Evolutionary conservation across 37 sponge, comb jelly and placozoan species (phyloP), one percentile per base, ranked within the genome.

Genomic region (Cliona cf. orientalis): DNA sequence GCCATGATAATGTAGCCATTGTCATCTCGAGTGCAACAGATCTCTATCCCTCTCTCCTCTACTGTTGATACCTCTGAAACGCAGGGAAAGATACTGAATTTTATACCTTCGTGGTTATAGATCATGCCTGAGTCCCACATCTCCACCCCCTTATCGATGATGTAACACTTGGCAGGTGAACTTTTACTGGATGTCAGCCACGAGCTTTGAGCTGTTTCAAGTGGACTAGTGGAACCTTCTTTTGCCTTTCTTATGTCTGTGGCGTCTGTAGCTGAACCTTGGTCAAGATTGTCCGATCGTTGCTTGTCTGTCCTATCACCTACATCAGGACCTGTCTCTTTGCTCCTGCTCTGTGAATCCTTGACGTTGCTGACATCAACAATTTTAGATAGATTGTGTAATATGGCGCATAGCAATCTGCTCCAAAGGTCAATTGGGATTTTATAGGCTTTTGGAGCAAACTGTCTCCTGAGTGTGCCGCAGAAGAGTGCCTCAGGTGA

Each of bases 31-130:
- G 82, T 72, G 37, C 78, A 58, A 32, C 87, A 90, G 0, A 91
- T 38, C 65, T 95, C 91, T 23, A 95, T 72, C 21, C 95, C 91
- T 23, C 76, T 80, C 39, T 88, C 93, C 32, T 92, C 93, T 58
- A 79, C 69, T 14, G 75, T 41, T 0, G 90, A 84, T 43, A 87
- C 57, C 33, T 90, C 90, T 61, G 72, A 76, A 14, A 33, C 34
- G 31, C 69, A 74, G 3, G 86, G 64, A 49, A 74, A 80, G 0
- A 90, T 11, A 21, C 81, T 58, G 59, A 90, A 80, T 3, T 36
- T 38, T 19, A 85, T 42, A 5, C 25, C 58, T 9, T 59, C 59
- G 11, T 26, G 32, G 5, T 74, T 56, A 26, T 74, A 84, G 21
- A 83, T 42, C 33, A 90, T 74, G 32, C 90, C 90, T 45, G 64